Base-by-base conservation (phyloP, 1,140 invertebrate species). In the Diorhabda sublineata region DNA sequence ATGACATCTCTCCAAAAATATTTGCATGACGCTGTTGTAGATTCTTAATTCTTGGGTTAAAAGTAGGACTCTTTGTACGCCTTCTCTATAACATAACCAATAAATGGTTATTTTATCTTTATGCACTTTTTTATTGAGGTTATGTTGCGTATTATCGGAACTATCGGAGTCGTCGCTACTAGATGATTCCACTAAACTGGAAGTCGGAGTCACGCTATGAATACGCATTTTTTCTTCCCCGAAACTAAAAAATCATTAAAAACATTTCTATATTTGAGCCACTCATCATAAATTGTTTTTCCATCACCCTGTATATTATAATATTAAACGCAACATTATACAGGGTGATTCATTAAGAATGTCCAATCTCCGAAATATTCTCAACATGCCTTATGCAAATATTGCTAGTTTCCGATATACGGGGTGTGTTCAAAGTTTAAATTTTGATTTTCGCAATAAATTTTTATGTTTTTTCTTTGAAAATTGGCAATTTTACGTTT, bases 1-100 rank as follows among this genome's bases (percentile, higher is more conserved):
- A 70, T 86, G 86, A 67, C 90, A 89, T 64, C 85, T 82, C 78
- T 94, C 90, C 4, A 88, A 86, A 77, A 92, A 90, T 42, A 90
- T 85, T 80, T 87, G 85, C 77, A 87, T 84, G 7, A 89, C 87
- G 71, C 88, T 85, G 56, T 87, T 84, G 3, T 90, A 91, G 6
- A 93, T 84, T 73, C 87, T 84, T 76, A 92, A 88, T 75, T 94
- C 90, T 81, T 93, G 91, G 0, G 92, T 92, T 73, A 95, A 88
- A n/a, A 93, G 84, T 42, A 94, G 82, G 0, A 92, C 90, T 76
- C 91, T 82, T 81, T 95, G 92, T 45, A 87, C 84, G 0, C 87
- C 87, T 70, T 93, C 89, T 74, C 91, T 84, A 70, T 90, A 93
- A 64, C 91, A 92, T 87, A 74, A 56, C 92, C 92, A 95, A 75